Evolutionary conservation across 2,888 invertebrate genomes (phyloP), one percentile per base, ranked within the genome.

Genomic region (Pollenia angustigena): DNA sequence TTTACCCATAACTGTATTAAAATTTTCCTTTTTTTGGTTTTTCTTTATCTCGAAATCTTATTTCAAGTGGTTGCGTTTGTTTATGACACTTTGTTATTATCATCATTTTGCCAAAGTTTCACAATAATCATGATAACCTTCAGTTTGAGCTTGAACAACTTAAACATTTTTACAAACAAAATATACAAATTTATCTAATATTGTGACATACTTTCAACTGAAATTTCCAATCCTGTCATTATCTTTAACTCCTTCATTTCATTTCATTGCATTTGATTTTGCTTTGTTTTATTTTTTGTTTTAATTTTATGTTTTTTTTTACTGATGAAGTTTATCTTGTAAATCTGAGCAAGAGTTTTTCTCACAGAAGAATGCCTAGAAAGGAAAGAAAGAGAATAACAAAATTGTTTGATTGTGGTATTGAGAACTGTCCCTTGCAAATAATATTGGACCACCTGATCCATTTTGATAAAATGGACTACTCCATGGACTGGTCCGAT

Each of bases 81-180:
- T 64, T 85, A 69, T 75, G 81, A 85, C 71, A 81, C 72, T 81
- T 76, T 76, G 32, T 76, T 72, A 50, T 54, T 76, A 85, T 71
- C 71, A 44, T 81, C 66, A 46, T 71, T 46, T 58, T 52, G 44
- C 12, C 32, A 56, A 32, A 54, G 46, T 52, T 44, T 54, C 46
- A 72, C 64, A 81, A 64, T 18, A 72, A 72, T 71, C 71, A 71
- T 71, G 44, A 18, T 71, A 71, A 71, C 72, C 40, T 56, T 40
- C 2, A 48, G 46, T 32, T 18, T 42, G 32, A 72, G 40, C 18
- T 74, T n/a, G 9, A 72, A n/a, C 40, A 46, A 64, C 11, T 64
- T 60, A 1, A 66, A 23, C 52, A 48, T 69, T 52, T 23, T 3
- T 32, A 4, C 8, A 48, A n/a, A 46, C 4, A 44, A 4, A 60